Evolutionary conservation across 2,797 vertebrate genomes (phyloP).

Genomic region (Neopelma chrysocephalum): DNA sequence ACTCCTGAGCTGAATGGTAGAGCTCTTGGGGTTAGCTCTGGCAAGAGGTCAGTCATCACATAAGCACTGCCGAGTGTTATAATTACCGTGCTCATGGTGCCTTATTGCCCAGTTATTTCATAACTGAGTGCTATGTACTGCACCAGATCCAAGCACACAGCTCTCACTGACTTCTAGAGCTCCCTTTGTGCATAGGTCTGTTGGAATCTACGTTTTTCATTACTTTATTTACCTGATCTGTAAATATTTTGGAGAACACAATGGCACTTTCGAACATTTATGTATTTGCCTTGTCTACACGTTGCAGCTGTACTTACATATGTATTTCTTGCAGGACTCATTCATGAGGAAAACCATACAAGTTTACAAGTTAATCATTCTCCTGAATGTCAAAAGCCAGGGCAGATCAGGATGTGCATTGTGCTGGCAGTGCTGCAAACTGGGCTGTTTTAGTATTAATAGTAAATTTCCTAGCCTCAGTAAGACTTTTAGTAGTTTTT

Average conservation of each 20-base stretch:
- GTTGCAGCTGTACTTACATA: constrained; percentile 43
- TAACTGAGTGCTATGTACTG: neutral
- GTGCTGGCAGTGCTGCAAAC: constrained; percentile 3
- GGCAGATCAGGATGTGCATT: constrained; percentile 34
- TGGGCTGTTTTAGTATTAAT: constrained; percentile 42
- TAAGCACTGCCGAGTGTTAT: neutral
- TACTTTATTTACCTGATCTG: neutral
- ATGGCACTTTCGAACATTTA: neutral
- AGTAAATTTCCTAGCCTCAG: constrained; percentile 4
- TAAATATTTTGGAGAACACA: constrained; percentile 15
- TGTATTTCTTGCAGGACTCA: constrained; percentile 60
- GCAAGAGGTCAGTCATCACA: neutral
- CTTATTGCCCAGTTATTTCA: constrained; percentile 37
- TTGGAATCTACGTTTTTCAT: neutral
- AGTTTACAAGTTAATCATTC: constrained; percentile 63
- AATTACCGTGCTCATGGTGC: neutral
- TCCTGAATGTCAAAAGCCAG: constrained; percentile 35
- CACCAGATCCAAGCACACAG: neutral
- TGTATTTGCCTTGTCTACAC: neutral
- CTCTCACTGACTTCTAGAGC: neutral
- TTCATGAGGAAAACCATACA: constrained; percentile 66
- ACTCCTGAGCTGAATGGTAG: neutral
- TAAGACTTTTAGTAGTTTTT: neutral
- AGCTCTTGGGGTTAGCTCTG: neutral
- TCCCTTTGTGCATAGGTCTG: neutral